A percentile compares a stretch with the other conserved stretches of the same genome.
phyloP scores from a whole-genome alignment of 2,888 invertebrate species.

The Camponotus fellah region DNA sequence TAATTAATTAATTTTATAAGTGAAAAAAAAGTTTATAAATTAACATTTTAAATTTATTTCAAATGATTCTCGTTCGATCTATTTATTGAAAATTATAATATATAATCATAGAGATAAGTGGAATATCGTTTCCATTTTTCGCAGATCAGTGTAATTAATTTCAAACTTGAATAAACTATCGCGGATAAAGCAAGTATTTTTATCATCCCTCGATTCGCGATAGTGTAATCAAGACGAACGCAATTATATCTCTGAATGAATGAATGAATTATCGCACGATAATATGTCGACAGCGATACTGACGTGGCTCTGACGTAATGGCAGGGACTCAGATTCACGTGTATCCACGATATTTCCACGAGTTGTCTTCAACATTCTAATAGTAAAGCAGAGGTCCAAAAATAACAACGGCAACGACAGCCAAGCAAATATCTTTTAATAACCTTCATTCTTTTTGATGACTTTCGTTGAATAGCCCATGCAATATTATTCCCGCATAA shows the following conservation, averaged over 20 bases:
- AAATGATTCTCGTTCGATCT: not conserved
- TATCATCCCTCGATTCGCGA: not conserved
- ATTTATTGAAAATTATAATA: not conserved
- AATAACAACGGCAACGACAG: constrained; percentile 66
- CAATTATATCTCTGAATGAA: constrained; percentile 17
- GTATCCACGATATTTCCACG: not conserved
- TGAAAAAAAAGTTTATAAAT: not conserved
- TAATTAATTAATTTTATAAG: not conserved
- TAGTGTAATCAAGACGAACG: not conserved
- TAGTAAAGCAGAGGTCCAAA: constrained; percentile 51
- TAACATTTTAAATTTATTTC: not conserved
- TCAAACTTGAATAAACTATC: not conserved
- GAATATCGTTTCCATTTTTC: not conserved
- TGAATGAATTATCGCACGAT: constrained; percentile 29
- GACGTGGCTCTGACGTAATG: constrained; percentile 13
- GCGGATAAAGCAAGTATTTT: not conserved
- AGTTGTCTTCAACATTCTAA: constrained; percentile 20
- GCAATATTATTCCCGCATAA: not conserved
- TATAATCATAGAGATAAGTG: not conserved
- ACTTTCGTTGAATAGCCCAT: constrained; percentile 44
- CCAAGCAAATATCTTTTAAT: constrained; percentile 72
- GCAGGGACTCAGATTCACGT: not conserved
- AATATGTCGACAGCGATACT: not conserved
- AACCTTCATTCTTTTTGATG: constrained; percentile 62
- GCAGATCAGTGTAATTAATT: not conserved